These are phyloP conservation scores for Lepus timidus DNA, from an alignment of 2,113 vertebrate species.

Conservation along the genomic window DNA sequence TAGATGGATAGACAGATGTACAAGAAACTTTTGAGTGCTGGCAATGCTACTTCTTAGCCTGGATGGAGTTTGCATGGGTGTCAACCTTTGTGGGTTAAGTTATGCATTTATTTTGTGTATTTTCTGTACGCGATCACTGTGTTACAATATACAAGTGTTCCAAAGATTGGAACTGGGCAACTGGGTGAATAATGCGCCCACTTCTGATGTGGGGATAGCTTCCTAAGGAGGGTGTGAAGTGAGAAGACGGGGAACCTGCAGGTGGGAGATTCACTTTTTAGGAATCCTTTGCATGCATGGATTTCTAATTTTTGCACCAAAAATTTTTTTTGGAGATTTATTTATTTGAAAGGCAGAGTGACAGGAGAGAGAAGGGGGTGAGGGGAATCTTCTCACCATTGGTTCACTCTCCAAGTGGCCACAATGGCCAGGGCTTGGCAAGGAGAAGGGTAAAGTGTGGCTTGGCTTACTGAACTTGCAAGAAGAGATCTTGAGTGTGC, in stretches of 20 bases:
- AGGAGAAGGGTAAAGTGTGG: too few species aligned
- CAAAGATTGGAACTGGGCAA: not conserved
- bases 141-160: not conserved
- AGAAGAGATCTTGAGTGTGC: not conserved
- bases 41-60: conserved; percentile 2
- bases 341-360: too few species aligned
- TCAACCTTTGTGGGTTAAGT: conserved; percentile 37
- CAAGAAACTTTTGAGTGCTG: conserved; percentile 12
- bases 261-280: not conserved
- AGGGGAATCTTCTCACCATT: too few species aligned
- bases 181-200: not conserved
- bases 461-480: not conserved
- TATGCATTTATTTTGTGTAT: not conserved
- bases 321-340: too few species aligned
- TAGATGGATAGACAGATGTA: not conserved
- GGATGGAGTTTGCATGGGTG: not conserved
- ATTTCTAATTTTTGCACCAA: too few species aligned
- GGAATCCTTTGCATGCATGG: too few species aligned
- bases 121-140: conserved; percentile 14
- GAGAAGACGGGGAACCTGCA: not conserved
- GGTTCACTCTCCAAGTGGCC: too few species aligned
- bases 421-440: too few species aligned
- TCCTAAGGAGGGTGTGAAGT: not conserved
- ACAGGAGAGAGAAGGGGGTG: too few species aligned
- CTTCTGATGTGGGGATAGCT: not conserved